Evolutionary conservation across 2,888 invertebrate genomes (phyloP), one percentile per base, ranked within the genome.

Genomic region (Chloroclysta siterata): DNA sequence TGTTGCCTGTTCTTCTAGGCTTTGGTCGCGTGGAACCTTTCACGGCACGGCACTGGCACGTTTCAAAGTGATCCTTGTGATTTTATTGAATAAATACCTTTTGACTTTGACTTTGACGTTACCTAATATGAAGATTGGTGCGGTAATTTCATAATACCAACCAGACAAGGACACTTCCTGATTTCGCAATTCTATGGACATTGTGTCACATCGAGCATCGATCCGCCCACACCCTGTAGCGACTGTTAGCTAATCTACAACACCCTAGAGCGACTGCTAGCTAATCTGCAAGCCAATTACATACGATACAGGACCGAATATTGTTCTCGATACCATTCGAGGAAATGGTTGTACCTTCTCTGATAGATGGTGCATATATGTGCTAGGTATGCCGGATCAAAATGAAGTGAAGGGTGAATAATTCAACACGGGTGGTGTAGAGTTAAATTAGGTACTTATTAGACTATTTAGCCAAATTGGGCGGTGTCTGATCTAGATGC

Each of bases 201-300:
- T 88, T 85, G 87, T 89, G 87, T 89, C 87, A 87, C 88, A 85
- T 84, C 76, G 83, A 78, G 76, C 81, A 86, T 89, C 87, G 88
- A 90, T 87, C 82, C 87, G 80, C 84, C 84, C 85, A 84, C 62
- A 52, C 55, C 56, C 51, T 14, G 51, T 15, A 58, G 39, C 29
- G 4, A 48, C 60, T 60, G 47, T 47, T 60, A 15, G 60, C 42
- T 63, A 63, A 50, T 57, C 62, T 63, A 46, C 48, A 36, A 48
- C 48, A 60, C 46, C 47, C 46, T 15, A 14, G 4, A 15, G 55
- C 33, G 41, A 64, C 64, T 64, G 44, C 36, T 60, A 48, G 36
- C 56, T 64, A 56, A 53, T 67, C 87, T 87, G 82, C 84, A 80
- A 84, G 82, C 84, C 89, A 89, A 90, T 90, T 89, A 89, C 85